Conservation (phyloP, 2,888 invertebrate species). For the Alitta virens region DNA sequence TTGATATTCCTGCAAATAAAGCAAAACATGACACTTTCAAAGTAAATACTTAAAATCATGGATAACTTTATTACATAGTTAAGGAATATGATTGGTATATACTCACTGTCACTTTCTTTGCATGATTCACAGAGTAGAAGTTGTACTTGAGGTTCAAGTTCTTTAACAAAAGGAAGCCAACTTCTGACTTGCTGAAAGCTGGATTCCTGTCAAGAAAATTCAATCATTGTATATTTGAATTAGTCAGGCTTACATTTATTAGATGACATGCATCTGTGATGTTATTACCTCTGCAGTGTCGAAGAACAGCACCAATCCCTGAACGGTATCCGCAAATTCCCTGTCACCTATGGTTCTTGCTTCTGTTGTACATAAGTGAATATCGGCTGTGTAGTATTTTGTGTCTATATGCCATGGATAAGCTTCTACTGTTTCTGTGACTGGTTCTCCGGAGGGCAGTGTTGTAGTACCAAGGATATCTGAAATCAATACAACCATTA, state of each 20-base stretch:
- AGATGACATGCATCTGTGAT: neutral
- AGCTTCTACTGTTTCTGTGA: slow-evolving; percentile 27
- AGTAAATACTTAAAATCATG: neutral
- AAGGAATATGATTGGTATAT: neutral
- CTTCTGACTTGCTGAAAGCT: slow-evolving; percentile 57
- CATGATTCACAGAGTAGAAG: slow-evolving; percentile 64
- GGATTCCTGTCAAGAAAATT: slow-evolving; percentile 45
- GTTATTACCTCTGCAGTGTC: slow-evolving; percentile 61
- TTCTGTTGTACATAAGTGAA: slow-evolving; percentile 63
- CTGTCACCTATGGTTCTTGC: slow-evolving; percentile 59
- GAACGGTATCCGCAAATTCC: slow-evolving; percentile 57
- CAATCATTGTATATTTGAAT: neutral
- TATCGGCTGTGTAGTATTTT: slow-evolving; percentile 70
- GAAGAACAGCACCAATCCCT: slow-evolving; percentile 68
- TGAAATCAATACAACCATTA: too few relatives aligned
- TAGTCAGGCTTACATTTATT: neutral
- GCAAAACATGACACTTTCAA: neutral
- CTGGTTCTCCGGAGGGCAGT: slow-evolving; percentile 17
- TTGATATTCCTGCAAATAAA: slow-evolving; percentile 36
- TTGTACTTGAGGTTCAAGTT: slow-evolving; percentile 63
- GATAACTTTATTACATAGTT: neutral
- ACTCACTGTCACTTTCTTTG: slow-evolving; percentile 42
- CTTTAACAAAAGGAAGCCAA: slow-evolving; percentile 59
- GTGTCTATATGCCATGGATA: slow-evolving; percentile 64
- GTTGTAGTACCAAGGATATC: slow-evolving; percentile 2